phyloP scores from a whole-genome alignment of 2,888 invertebrate genomes.

The Vanessa cardui region DNA sequence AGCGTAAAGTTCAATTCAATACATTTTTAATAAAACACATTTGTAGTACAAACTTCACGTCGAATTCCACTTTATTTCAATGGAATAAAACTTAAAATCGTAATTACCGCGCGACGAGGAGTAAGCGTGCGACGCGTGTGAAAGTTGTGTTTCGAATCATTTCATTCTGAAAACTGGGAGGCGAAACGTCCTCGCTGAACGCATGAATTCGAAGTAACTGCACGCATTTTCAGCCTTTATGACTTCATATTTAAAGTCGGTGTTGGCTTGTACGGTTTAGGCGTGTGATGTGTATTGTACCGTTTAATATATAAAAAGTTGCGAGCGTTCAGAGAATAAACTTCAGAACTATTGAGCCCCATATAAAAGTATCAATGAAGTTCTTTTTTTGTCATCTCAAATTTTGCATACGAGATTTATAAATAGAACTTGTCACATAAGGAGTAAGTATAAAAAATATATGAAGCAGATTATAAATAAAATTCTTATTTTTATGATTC shows the following conservation, averaged over 20 bases:
- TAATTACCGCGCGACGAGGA: conserved; percentile 8
- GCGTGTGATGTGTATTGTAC: conserved; percentile 1
- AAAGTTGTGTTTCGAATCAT: conserved; percentile 50
- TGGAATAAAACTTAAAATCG: conserved; percentile 27
- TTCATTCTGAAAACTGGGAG: conserved; percentile 51
- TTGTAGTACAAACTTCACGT: background rate
- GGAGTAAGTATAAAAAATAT: too few species aligned
- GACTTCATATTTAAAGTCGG: background rate
- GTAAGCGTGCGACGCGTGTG: conserved; percentile 51
- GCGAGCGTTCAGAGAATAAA: conserved; percentile 19
- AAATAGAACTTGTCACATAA: too few species aligned
- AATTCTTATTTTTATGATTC: too few species aligned
- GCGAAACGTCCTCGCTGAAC: conserved; percentile 16
- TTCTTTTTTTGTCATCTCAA: background rate
- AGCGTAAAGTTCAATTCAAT: background rate
- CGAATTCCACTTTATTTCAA: conserved; percentile 18
- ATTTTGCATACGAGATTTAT: background rate
- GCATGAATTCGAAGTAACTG: background rate
- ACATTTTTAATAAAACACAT: background rate
- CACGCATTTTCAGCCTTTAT: conserved; percentile 14
- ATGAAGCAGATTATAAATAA: too few species aligned
- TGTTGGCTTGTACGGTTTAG: conserved; percentile 1
- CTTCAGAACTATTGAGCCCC: conserved; percentile 24
- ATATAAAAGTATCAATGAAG: conserved; percentile 18
- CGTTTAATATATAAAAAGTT: conserved; percentile 29